These are phyloP conservation scores for Cyclophora albipunctata DNA, from an alignment of 2,888 invertebrate species.

Conservation along the genomic window DNA sequence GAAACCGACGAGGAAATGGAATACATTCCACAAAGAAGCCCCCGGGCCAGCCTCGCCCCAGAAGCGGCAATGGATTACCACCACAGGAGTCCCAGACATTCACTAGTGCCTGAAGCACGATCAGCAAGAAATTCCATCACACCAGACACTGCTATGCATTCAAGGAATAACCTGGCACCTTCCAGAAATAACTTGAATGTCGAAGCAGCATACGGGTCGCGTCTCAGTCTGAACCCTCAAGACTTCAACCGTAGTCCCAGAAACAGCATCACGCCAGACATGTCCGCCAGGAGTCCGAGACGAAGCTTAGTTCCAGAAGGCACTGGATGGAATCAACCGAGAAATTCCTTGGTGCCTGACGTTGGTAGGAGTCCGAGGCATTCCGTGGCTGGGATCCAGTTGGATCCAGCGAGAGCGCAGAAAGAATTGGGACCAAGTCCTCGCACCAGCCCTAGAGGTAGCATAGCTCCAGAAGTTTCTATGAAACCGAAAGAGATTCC, in stretches of 20 bases:
- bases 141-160: conserved; percentile 74
- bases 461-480: conserved; percentile 63
- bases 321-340: conserved; percentile 71
- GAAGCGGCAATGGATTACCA: conserved; percentile 68
- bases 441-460: conserved; percentile 76
- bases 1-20: conserved; percentile 77
- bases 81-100: conserved; percentile 74
- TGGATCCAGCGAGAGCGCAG: conserved; percentile 58
- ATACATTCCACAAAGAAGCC: conserved; percentile 63
- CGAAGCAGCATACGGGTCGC: conserved; percentile 71
- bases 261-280: conserved; percentile 66
- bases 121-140: conserved; percentile 79
- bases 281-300: conserved; percentile 72
- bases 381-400: conserved; percentile 67
- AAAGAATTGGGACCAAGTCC: conserved; percentile 70
- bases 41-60: conserved; percentile 76
- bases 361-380: conserved; percentile 77
- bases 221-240: conserved; percentile 74
- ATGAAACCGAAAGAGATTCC: conserved; percentile 54
- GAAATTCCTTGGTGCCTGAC: conserved; percentile 76
- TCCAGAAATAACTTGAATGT: conserved; percentile 78
- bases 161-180: conserved; percentile 72
- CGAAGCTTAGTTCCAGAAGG: conserved; percentile 77
- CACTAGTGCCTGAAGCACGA: conserved; percentile 71
- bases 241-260: conserved; percentile 70